phyloP scores from a whole-genome alignment of 2,888 invertebrate genomes.

The Amiota mariae region DNA sequence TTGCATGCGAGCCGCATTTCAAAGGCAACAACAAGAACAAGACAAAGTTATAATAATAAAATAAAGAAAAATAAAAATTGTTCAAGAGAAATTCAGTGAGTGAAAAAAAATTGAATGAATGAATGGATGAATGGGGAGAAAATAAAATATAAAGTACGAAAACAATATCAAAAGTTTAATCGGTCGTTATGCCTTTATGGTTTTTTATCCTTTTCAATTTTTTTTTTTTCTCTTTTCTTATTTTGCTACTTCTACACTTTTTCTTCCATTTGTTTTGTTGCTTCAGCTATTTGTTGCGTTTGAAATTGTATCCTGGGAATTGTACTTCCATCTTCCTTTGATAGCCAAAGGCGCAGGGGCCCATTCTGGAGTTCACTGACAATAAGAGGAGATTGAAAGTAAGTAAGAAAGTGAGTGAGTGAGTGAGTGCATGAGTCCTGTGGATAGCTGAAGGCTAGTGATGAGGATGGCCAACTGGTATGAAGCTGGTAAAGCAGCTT shows the following conservation, averaged over 20 bases:
- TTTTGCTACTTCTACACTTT: neutral
- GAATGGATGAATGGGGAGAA: neutral
- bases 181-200: conserved; percentile 34
- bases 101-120: neutral
- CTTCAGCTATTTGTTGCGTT: conserved; percentile 29
- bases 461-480: too few relatives aligned
- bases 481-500: too few relatives aligned
- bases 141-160: conserved; percentile 27
- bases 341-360: too few relatives aligned
- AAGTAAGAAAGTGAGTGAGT: too few relatives aligned
- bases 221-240: neutral
- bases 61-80: conserved; percentile 6
- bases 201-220: conserved; percentile 29
- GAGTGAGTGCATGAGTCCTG: too few relatives aligned
- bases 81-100: neutral
- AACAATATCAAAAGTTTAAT: conserved; percentile 35
- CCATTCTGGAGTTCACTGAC: too few relatives aligned
- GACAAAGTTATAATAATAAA: neutral
- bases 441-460: too few relatives aligned
- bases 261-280: neutral
- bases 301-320: conserved; percentile 31
- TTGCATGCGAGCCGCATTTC: conserved; percentile 13
- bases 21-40: conserved; percentile 12
- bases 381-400: too few relatives aligned
- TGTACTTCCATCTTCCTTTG: neutral